Evolutionary conservation across 1,140 invertebrate species (phyloP), one percentile per base, ranked within the genome.

Genomic region (Gonioctena quinquepunctata): DNA sequence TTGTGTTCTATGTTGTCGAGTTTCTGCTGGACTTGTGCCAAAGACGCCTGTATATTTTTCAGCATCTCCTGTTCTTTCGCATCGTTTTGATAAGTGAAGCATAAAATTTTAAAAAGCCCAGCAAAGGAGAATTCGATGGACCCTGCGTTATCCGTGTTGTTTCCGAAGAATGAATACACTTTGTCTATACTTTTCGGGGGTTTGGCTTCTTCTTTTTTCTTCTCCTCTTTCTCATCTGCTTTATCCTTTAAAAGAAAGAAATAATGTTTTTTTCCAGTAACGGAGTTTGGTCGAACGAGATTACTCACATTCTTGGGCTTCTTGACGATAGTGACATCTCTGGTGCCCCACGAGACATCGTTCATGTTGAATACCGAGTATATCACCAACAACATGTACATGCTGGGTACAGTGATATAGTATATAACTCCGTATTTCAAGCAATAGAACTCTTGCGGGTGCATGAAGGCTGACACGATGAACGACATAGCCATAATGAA

Each of bases 301-400:
- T 11, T 60, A 79, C 84, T 85, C 77, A 84, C 83, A 13, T 76
- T 79, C 71, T 74, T 65, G 11, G 69, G 48, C 21, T 83, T 83
- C 48, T 80, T 76, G 23, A 79, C 76, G 23, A 79, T 64, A 11
- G 80, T 79, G 1, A 85, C 84, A 81, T 97, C 96, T 66, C 96
- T 85, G 0, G 96, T 98, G 13, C 96, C 95, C 96, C 95, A 97
- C 0, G 90, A 91, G 0, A 96, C 92, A 73, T 93, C 92, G 80
- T 97, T 94, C 79, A 97, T 86, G 79, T 97, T 97, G 77, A 94
- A 95, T 0, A 97, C 84, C 0, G 94, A 94, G 78, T 95, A 97
- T 60, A 97, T 93, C 49, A 96, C 94, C 11, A 97, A 87, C 68
- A 97, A 84, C 88, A 97, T 90, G 79, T 97, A 97, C 94, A 96